These are phyloP conservation scores for Athalia rosae DNA, from an alignment of 2,888 invertebrate genomes.

Conservation along the genomic window DNA sequence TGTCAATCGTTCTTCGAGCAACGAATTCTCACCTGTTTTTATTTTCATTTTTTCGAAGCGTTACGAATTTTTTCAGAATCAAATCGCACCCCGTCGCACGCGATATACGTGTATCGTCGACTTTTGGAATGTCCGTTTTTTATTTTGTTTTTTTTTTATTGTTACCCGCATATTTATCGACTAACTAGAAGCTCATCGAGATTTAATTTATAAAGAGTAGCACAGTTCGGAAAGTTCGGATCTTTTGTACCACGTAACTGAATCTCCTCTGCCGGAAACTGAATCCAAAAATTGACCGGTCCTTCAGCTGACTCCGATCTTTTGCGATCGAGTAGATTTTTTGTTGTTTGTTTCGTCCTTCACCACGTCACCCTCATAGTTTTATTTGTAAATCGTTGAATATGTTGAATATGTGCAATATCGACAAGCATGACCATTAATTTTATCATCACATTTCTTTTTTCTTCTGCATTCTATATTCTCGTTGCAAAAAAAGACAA, in stretches of 20 bases:
- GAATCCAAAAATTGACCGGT: too few relatives aligned
- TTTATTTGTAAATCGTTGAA: neutral
- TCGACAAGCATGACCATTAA: neutral
- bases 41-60: conserved; percentile 6
- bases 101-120: neutral
- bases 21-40: conserved; percentile 33
- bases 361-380: neutral
- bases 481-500: too few relatives aligned
- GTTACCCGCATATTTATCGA: conserved; percentile 60
- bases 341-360: neutral
- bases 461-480: neutral
- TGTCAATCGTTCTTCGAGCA: conserved; percentile 6
- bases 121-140: conserved; percentile 26
- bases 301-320: too few relatives aligned
- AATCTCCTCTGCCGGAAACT: conserved; percentile 32
- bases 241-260: too few relatives aligned
- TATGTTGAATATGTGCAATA: conserved; percentile 3
- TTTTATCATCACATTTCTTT: neutral
- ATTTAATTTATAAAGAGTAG: too few relatives aligned
- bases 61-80: conserved; percentile 6
- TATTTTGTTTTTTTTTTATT: conserved; percentile 11
- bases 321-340: neutral
- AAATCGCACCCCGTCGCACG: neutral
- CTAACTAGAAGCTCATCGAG: conserved; percentile 64
- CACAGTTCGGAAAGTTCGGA: too few relatives aligned